phyloP scores from a whole-genome alignment of 2,797 vertebrate genomes.

The Menidia menidia region DNA sequence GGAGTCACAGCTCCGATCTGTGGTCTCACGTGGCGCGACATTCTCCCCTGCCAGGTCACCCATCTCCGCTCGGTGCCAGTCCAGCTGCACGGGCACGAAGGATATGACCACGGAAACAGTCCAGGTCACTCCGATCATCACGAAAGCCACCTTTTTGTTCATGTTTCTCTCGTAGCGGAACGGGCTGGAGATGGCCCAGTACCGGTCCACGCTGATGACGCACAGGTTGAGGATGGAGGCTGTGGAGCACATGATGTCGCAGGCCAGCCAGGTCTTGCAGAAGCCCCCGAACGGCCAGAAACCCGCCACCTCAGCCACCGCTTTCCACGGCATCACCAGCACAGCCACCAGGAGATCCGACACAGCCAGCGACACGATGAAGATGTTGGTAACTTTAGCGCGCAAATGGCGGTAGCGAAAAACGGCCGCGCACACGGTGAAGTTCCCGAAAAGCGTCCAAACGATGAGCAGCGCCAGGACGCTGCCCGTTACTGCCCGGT shows the following conservation, averaged over 20 bases:
- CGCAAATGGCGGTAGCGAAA: constrained; percentile 86
- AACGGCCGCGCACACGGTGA: constrained; percentile 89
- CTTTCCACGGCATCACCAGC: constrained; percentile 82
- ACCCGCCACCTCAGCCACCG: constrained; percentile 72
- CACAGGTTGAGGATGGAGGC: constrained; percentile 90
- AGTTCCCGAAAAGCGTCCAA: constrained; percentile 90
- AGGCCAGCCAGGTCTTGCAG: constrained; percentile 89
- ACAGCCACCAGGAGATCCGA: constrained; percentile 82
- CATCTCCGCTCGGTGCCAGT: constrained; percentile 75
- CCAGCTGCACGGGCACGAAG: constrained; percentile 78
- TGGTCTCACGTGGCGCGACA: background rate
- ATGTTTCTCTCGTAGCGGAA: constrained; percentile 78
- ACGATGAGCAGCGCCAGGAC: constrained; percentile 87
- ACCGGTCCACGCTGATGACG: constrained; percentile 89
- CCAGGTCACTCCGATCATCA: constrained; percentile 78
- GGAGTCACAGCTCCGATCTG: constrained; percentile 68
- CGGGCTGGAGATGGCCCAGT: constrained; percentile 84
- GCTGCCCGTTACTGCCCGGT: constrained; percentile 76
- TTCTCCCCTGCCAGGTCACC: constrained; percentile 17
- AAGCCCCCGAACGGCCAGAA: constrained; percentile 81
- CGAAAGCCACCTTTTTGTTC: constrained; percentile 73
- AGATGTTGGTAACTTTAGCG: constrained; percentile 88
- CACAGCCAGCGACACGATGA: constrained; percentile 90
- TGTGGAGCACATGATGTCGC: constrained; percentile 90
- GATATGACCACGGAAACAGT: constrained; percentile 77